These are phyloP conservation scores for Lysandra bellargus DNA, from an alignment of 2,888 invertebrate genomes.

Conservation along the genomic window DNA sequence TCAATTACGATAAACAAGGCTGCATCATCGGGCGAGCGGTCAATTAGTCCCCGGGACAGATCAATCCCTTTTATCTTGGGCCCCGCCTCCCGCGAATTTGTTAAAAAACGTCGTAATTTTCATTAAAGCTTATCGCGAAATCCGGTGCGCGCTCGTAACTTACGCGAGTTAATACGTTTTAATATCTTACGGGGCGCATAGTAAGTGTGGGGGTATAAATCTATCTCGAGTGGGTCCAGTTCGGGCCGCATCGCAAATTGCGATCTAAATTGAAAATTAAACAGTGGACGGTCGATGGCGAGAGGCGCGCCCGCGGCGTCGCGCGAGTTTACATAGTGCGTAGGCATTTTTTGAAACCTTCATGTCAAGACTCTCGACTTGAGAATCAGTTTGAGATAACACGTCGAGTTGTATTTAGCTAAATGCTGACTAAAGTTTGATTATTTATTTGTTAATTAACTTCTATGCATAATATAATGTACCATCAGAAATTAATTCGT, in stretches of 20 bases:
- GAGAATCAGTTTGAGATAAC: conserved; percentile 14
- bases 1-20: conserved; percentile 47
- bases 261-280: conserved; percentile 82
- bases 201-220: conserved; percentile 66
- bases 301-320: conserved; percentile 47
- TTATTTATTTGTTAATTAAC: neutral
- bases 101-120: conserved; percentile 69
- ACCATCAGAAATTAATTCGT: too few species aligned
- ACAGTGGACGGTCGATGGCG: conserved; percentile 58
- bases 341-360: conserved; percentile 13
- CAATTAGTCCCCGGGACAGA: conserved; percentile 55
- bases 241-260: conserved; percentile 80
- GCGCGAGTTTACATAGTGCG: conserved; percentile 35
- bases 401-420: neutral
- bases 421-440: neutral
- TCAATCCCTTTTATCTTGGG: conserved; percentile 67
- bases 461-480: neutral
- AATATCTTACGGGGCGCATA: conserved; percentile 66
- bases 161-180: conserved; percentile 73
- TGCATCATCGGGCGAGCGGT: conserved; percentile 42
- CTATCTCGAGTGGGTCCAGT: conserved; percentile 75
- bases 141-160: conserved; percentile 62
- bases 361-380: conserved; percentile 20
- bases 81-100: conserved; percentile 62
- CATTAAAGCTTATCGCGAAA: conserved; percentile 71